A percentile compares a stretch with the other conserved stretches of the same genome.
Conservation (phyloP, 2,888 invertebrate genomes). For the Mesodorylaimus sp. region DNA sequence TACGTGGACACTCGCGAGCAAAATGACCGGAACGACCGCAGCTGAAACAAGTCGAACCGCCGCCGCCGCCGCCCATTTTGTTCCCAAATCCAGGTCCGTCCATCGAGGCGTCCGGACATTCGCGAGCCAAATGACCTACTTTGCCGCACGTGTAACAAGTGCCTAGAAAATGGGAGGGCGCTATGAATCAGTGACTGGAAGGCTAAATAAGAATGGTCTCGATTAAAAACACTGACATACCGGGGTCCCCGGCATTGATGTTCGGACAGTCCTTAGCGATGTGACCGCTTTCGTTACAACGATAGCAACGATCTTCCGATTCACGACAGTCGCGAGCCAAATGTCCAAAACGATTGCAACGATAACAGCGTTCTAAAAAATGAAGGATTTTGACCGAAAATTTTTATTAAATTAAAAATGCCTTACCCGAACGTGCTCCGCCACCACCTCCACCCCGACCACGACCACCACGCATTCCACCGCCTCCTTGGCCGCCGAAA, state of each 20-base stretch:
- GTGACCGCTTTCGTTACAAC: slow-evolving; percentile 78
- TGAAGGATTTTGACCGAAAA: too few relatives aligned
- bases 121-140: slow-evolving; percentile 14
- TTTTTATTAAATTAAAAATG: too few relatives aligned
- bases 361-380: slow-evolving; percentile 77
- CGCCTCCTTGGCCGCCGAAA: slow-evolving; percentile 15
- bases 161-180: slow-evolving; percentile 14
- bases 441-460: slow-evolving; percentile 32
- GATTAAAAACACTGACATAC: slow-evolving; percentile 12
- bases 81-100: background rate
- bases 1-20: background rate
- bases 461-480: slow-evolving; percentile 37
- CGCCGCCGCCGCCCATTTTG: background rate
- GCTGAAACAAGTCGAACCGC: slow-evolving; percentile 21
- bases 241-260: slow-evolving; percentile 34
- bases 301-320: slow-evolving; percentile 58
- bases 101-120: slow-evolving; percentile 10
- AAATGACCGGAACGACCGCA: slow-evolving; percentile 19
- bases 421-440: slow-evolving; percentile 33
- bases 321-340: slow-evolving; percentile 53
- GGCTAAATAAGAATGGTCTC: background rate
- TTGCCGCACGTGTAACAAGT: slow-evolving; percentile 27
- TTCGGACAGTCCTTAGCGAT: slow-evolving; percentile 51
- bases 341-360: slow-evolving; percentile 80
- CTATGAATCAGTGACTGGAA: background rate